phyloP scores from a whole-genome alignment of 1,140 invertebrate species.

The Lysiphlebus fabarum region DNA sequence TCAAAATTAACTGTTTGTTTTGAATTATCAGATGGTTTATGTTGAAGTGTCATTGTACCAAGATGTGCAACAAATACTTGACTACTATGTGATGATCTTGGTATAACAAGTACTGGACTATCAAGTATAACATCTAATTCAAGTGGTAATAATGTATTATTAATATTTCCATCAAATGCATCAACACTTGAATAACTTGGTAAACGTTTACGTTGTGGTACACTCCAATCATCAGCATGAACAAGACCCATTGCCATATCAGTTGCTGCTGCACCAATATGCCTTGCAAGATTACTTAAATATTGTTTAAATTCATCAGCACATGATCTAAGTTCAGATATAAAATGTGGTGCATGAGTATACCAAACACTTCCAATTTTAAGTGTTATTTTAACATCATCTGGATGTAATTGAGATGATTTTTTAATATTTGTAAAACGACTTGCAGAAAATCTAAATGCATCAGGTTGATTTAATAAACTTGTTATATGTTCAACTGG shows the following conservation, averaged over 20 bases:
- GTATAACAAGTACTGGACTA: slow-evolving; percentile 86
- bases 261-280: slow-evolving; percentile 84
- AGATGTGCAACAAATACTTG: slow-evolving; percentile 91
- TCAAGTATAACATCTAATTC: slow-evolving; percentile 77
- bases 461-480: slow-evolving; percentile 39
- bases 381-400: slow-evolving; percentile 53
- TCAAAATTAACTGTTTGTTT: slow-evolving; percentile 60
- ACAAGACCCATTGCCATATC: slow-evolving; percentile 92
- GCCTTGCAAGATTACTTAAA: slow-evolving; percentile 71
- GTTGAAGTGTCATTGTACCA: slow-evolving; percentile 76
- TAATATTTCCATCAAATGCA: slow-evolving; percentile 11
- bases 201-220: slow-evolving; percentile 44
- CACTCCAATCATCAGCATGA: slow-evolving; percentile 58
- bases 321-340: slow-evolving; percentile 83
- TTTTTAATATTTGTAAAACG: slow-evolving; percentile 38
- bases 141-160: slow-evolving; percentile 31
- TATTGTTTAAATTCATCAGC: slow-evolving; percentile 66
- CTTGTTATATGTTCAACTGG: slow-evolving; percentile 37
- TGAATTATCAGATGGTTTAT: slow-evolving; percentile 44
- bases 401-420: slow-evolving; percentile 13
- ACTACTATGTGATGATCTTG: slow-evolving; percentile 70
- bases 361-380: slow-evolving; percentile 91
- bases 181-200: slow-evolving; percentile 43
- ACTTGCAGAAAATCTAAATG: slow-evolving; percentile 44
- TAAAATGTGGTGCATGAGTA: slow-evolving; percentile 82